Evolutionary conservation across 2,113 vertebrate species (phyloP).

Genomic region (Typhlomys cinereus): DNA sequence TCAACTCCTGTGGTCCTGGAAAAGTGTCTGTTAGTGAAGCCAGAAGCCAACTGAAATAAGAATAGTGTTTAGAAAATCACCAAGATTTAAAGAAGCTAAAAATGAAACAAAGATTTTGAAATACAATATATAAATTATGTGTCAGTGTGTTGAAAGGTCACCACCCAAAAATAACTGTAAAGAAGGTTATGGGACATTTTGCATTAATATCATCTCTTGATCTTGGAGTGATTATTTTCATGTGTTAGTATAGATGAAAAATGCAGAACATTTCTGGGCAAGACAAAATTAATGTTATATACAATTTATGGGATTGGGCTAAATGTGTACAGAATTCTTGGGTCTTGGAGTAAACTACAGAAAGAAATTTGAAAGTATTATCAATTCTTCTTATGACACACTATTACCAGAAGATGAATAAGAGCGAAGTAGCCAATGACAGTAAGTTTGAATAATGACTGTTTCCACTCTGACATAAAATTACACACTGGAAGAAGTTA

Average conservation of each 20-base stretch:
- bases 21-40: conserved; percentile 53
- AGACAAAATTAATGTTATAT: conserved; percentile 33
- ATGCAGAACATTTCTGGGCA: background rate
- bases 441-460: conserved; percentile 41
- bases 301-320: background rate
- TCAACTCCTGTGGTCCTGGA: background rate
- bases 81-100: conserved; percentile 45
- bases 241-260: background rate
- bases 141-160: conserved; percentile 33
- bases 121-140: conserved; percentile 53
- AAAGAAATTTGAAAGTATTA: conserved; percentile 33
- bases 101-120: conserved; percentile 46
- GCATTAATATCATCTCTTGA: conserved; percentile 18
- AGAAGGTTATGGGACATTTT: background rate
- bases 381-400: conserved; percentile 32
- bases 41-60: conserved; percentile 38
- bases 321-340: conserved; percentile 27
- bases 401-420: conserved; percentile 36
- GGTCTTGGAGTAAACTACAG: background rate
- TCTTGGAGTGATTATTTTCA: background rate
- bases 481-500: background rate
- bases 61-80: conserved; percentile 51
- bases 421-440: background rate
- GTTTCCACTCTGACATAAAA: background rate
- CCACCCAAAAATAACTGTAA: background rate